phyloP scores from a whole-genome alignment of 2,113 vertebrate species.

The Neomonachus schauinslandi region DNA sequence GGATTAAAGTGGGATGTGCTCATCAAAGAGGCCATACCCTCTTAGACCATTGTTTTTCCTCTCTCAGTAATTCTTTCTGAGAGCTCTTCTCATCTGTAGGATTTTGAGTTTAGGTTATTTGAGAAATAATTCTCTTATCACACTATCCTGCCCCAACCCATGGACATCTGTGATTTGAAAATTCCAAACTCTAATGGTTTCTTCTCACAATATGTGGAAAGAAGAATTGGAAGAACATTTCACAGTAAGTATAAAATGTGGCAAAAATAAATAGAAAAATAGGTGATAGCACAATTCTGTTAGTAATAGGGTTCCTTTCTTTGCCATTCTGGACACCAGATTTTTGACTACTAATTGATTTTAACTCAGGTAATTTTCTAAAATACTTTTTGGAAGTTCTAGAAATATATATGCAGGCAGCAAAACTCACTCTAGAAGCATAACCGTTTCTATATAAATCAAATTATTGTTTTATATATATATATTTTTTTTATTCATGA shows the following conservation, averaged over 20 bases:
- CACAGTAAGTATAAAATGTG: not conserved
- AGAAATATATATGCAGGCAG: not conserved
- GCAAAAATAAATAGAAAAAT: not conserved
- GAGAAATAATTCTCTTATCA: not conserved
- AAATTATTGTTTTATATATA: not conserved
- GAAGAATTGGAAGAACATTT: not conserved
- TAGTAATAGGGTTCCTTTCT: not conserved
- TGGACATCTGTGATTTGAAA: conserved; percentile 12
- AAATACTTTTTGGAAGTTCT: not conserved
- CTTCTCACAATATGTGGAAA: not conserved
- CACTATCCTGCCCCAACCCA: not conserved
- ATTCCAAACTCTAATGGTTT: not conserved
- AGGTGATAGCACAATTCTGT: not conserved
- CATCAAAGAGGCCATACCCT: not conserved
- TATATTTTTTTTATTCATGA: no score
- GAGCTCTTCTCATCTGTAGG: not conserved
- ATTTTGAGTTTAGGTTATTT: not conserved
- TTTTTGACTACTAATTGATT: not conserved
- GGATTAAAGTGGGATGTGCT: not conserved
- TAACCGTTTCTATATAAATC: not conserved
- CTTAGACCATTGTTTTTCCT: not conserved
- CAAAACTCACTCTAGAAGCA: not conserved
- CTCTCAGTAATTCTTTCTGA: not conserved
- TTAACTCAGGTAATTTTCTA: not conserved
- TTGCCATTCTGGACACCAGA: not conserved